phyloP scores from a whole-genome alignment of 1,140 invertebrate genomes.

The Sesamia nonagrioides region DNA sequence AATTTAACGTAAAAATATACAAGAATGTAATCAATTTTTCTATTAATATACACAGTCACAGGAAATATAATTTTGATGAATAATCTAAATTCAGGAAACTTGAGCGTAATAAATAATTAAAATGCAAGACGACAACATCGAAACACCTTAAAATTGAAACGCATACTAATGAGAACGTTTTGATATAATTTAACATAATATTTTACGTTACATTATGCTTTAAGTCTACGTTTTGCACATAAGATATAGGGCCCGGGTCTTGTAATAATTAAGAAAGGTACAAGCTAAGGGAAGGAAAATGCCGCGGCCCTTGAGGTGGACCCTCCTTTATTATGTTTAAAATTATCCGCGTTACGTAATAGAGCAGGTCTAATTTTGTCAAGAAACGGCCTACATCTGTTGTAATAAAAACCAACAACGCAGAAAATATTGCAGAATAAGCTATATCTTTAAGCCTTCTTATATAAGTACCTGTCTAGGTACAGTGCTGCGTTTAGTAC shows the following conservation, averaged over 20 bases:
- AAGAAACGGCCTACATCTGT: slow-evolving; percentile 22
- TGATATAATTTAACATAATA: slow-evolving; percentile 1
- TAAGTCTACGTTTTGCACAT: slow-evolving; percentile 2
- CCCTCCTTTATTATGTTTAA: slow-evolving; percentile 43
- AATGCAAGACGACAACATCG: background rate
- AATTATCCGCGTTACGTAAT: slow-evolving; percentile 40
- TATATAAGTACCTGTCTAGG: too few species aligned
- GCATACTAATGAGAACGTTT: background rate
- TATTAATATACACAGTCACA: too few species aligned
- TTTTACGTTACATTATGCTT: background rate
- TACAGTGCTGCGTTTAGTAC: too few species aligned
- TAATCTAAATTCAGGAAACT: too few species aligned
- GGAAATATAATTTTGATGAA: too few species aligned
- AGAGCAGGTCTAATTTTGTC: slow-evolving; percentile 29
- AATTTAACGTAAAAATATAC: too few species aligned
- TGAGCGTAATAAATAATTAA: background rate
- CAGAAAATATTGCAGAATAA: background rate
- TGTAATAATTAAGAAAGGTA: slow-evolving; percentile 42
- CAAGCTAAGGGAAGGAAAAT: slow-evolving; percentile 25
- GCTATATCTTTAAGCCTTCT: background rate
- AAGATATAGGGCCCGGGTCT: background rate
- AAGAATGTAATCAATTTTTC: too few species aligned
- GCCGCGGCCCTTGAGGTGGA: slow-evolving; percentile 14
- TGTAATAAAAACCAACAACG: slow-evolving; percentile 35
- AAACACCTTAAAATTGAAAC: background rate